Conservation (phyloP, 2,888 invertebrate genomes). For the Archaeoteleia sp. region DNA sequence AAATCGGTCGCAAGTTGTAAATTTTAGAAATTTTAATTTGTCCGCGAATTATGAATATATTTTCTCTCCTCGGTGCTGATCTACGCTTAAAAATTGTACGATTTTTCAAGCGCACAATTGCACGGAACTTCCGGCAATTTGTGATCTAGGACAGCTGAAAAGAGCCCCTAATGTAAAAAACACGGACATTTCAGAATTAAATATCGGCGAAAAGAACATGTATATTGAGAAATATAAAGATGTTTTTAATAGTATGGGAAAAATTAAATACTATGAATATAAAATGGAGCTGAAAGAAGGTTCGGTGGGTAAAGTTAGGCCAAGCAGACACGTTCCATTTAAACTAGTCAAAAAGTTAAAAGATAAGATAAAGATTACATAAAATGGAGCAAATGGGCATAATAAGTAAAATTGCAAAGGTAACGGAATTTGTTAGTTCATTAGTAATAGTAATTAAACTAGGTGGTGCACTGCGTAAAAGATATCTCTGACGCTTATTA, state of each 20-base stretch:
- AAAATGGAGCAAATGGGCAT: slow-evolving; percentile 14
- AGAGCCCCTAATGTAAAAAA: background rate
- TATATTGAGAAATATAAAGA: slow-evolving; percentile 26
- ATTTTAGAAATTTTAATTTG: too few relatives aligned
- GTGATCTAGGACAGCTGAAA: too few relatives aligned
- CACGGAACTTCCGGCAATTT: too few relatives aligned
- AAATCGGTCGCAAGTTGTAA: too few relatives aligned
- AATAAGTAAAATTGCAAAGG: slow-evolving; percentile 19
- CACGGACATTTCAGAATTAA: slow-evolving; percentile 8
- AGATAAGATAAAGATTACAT: slow-evolving; percentile 12
- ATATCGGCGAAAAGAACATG: too few relatives aligned
- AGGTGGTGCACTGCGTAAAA: slow-evolving; percentile 4
- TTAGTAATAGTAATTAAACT: slow-evolving; percentile 16
- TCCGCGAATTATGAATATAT: too few relatives aligned
- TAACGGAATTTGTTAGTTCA: slow-evolving; percentile 18
- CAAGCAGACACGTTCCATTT: slow-evolving; percentile 41
- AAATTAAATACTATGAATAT: slow-evolving; percentile 36
- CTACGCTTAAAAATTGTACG: too few relatives aligned
- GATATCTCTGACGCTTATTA: too few relatives aligned
- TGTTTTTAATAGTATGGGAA: slow-evolving; percentile 45
- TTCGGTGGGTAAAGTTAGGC: slow-evolving; percentile 27
- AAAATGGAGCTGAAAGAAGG: slow-evolving; percentile 43
- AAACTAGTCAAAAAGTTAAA: slow-evolving; percentile 14
- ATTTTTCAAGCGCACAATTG: too few relatives aligned
- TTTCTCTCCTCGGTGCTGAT: too few relatives aligned